Conservation (phyloP, 2,113 vertebrate species). For the Eira barbara region DNA sequence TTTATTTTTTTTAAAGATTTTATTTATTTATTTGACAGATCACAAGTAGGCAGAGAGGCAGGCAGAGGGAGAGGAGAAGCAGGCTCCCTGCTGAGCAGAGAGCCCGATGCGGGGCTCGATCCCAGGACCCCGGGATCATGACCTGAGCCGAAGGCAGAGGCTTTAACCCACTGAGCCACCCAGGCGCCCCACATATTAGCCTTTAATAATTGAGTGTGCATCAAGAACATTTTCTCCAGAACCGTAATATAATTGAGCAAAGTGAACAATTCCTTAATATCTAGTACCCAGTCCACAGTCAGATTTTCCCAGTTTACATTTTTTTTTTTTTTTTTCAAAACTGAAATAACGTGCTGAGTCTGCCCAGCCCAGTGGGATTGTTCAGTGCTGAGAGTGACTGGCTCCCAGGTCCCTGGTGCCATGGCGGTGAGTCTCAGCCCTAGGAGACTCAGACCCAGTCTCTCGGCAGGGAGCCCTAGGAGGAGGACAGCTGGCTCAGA, state of each 20-base stretch:
- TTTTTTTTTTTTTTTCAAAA: background rate
- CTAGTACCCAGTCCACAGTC: background rate
- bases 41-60: too few species aligned
- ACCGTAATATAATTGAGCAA: background rate
- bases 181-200: background rate
- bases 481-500: constrained; percentile 48
- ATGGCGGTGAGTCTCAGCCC: background rate
- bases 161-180: too few species aligned
- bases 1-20: too few species aligned
- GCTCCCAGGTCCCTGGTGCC: background rate
- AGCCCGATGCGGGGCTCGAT: too few species aligned
- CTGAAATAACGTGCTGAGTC: background rate
- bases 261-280: background rate
- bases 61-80: too few species aligned
- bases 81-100: too few species aligned
- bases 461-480: background rate
- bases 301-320: background rate
- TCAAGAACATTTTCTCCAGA: background rate
- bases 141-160: too few species aligned
- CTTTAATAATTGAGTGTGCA: background rate
- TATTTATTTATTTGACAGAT: too few species aligned
- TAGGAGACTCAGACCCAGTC: too few species aligned
- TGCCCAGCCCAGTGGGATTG: background rate
- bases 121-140: too few species aligned
- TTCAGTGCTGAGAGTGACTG: background rate